Evolutionary conservation across 1,140 invertebrate species (phyloP).

Genomic region (Anthonomus grandis): DNA sequence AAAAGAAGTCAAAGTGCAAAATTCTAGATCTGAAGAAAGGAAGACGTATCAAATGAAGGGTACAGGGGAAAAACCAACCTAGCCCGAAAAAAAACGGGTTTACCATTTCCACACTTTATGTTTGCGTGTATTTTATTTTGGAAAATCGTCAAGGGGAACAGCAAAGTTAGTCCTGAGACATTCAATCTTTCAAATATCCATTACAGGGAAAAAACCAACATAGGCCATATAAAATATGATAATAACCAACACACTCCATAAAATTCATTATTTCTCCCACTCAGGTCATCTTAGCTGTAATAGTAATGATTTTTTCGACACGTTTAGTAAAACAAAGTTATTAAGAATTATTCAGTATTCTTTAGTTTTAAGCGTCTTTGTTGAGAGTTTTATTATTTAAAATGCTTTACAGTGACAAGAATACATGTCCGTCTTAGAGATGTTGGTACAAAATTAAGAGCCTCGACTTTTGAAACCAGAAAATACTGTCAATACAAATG

Average conservation of each 20-base stretch:
- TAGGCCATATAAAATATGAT: background rate
- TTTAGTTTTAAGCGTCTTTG: background rate
- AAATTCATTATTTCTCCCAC: background rate
- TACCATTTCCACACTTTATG: background rate
- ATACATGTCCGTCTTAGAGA: background rate
- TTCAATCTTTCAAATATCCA: background rate
- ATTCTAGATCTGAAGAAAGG: too few species aligned
- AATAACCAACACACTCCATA: constrained; percentile 1
- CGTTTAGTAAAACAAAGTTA: background rate
- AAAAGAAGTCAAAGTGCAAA: too few species aligned
- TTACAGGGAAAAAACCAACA: background rate
- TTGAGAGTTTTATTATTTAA: background rate
- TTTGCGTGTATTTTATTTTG: background rate
- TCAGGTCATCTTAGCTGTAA: too few species aligned
- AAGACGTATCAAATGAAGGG: background rate
- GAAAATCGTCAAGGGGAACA: background rate
- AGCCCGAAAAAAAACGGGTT: background rate
- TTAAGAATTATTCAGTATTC: constrained; percentile 2
- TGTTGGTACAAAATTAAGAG: background rate
- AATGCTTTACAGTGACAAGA: background rate
- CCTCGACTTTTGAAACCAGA: background rate
- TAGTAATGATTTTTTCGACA: background rate
- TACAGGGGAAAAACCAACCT: background rate
- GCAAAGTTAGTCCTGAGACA: background rate
- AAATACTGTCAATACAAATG: background rate